Evolutionary conservation across 2,888 invertebrate species (phyloP), one percentile per base, ranked within the genome.

Genomic region (Philaethria dido): DNA sequence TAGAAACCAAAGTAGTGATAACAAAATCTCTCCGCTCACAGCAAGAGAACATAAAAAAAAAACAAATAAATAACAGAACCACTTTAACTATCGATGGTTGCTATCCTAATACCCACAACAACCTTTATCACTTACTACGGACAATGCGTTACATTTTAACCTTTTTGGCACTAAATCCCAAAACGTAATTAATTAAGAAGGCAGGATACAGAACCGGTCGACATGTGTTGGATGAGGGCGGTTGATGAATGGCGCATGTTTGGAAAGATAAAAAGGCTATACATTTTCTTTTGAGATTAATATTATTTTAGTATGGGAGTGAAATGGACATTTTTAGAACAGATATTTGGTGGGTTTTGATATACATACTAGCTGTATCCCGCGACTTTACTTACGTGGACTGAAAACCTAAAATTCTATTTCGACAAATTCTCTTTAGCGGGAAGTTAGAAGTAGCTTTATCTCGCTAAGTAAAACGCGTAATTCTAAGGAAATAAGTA

Each of bases 131-230:
- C 50, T 62, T 45, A 66, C 52, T 29, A 48, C 54, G 44, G 20
- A 68, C 68, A 70, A 70, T 62, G 62, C 59, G 57, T 68, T 70
- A 57, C 59, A 39, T 66, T 73, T 69, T 70, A 73, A 72, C 70
- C 68, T 73, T 70, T 71, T 69, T 63, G 69, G 67, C 54, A 65
- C 47, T 50, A 65, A 64, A 70, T 73, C 59, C 72, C 62, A 61
- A 72, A 79, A 77, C 75, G 76, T 79, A 80, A 83, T 83, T 83
- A 81, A 83, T 83, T 81, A 82, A 71, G 76, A 69, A 74, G 77
- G 78, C 75, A 72, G 76, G 75, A 78, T 77, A 69, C 75, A 70
- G 74, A 71, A 59, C 62, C 71, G 73, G 71, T 62, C 71, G 72
- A 75, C 77, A 74, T 73, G 76, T 76, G 78, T 75, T 68, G 64